Evolutionary conservation across 1,140 invertebrate genomes (phyloP).

Genomic region (Atta texana): DNA sequence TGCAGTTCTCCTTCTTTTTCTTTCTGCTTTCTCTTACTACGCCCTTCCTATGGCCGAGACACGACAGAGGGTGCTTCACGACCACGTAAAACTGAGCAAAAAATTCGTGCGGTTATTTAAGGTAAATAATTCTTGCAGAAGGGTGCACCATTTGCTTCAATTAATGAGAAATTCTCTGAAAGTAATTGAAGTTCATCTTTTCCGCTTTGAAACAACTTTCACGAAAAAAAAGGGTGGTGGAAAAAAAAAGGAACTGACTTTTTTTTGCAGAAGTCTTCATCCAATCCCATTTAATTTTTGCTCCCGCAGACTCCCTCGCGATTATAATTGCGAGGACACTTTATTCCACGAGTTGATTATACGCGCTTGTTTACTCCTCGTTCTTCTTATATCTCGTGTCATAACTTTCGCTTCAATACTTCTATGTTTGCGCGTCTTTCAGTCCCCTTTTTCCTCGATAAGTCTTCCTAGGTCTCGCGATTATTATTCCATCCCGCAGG

Average conservation of each 20-base stretch:
- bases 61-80: background rate
- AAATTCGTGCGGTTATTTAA: constrained; percentile 45
- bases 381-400: background rate
- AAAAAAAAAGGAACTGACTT: too few relatives aligned
- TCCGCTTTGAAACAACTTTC: background rate
- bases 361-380: constrained; percentile 4
- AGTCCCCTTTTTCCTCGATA: background rate
- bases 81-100: background rate
- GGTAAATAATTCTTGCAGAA: background rate
- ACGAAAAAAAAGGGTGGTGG: too few relatives aligned
- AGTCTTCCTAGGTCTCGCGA: background rate
- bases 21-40: constrained; percentile 6
- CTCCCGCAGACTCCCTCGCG: background rate
- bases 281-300: background rate
- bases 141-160: background rate
- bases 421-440: background rate
- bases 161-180: background rate
- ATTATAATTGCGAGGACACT: background rate
- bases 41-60: background rate
- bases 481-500: background rate
- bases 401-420: background rate
- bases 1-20: constrained; percentile 17
- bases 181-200: background rate
- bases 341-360: background rate
- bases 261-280: background rate